Base-by-base conservation (phyloP, 2,797 vertebrate species). In the Oreortyx pictus region DNA sequence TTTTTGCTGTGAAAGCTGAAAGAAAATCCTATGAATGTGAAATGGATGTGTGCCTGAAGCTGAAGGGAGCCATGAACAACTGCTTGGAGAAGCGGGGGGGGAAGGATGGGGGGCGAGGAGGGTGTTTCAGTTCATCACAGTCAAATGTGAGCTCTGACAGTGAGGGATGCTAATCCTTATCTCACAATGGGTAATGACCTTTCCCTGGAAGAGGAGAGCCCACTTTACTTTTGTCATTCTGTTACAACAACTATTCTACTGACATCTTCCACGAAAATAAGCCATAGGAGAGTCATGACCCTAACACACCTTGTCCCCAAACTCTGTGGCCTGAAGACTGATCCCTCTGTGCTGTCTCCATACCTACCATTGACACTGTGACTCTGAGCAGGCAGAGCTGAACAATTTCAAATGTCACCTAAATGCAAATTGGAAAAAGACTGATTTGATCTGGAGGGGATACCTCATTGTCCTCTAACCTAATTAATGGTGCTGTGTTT, bases 221-320 rank as follows among this genome's bases (percentile, higher is more conserved):
- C 54, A 33, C 77, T 18, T 82, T 57, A 82, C 47, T 87, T 88
- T 35, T 62, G 11, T 85, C 64, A 59, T 27, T 39, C 31, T 64
- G 57, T 74, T 82, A 78, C 15, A 66, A 33, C n/a, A 87, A 56
- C 52, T 56, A 13, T 37, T 13, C n/a, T 43, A 37, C 43, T 23
- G 86, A 64, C 39, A 43, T 29, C 82, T 72, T 46, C 56, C 43
- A 74, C 31, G 47, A 77, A 66, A 43, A 82, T 39, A 86, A 88
- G 41, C 31, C 74, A 50, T 22, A 2, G n/a, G 57, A 73, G 25
- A 52, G 50, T 29, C 79, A 9, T 65, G 10, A 31, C 15, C 46
- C 37, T 6, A 39, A 0, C 2, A 18, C 25, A 66, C 39, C 71
- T 27, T 24, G 24, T 56, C 24, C 23, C 31, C 66, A 89, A 86